Conservation (phyloP, 2,113 vertebrate genomes). For the Stigmatopora argus region DNA sequence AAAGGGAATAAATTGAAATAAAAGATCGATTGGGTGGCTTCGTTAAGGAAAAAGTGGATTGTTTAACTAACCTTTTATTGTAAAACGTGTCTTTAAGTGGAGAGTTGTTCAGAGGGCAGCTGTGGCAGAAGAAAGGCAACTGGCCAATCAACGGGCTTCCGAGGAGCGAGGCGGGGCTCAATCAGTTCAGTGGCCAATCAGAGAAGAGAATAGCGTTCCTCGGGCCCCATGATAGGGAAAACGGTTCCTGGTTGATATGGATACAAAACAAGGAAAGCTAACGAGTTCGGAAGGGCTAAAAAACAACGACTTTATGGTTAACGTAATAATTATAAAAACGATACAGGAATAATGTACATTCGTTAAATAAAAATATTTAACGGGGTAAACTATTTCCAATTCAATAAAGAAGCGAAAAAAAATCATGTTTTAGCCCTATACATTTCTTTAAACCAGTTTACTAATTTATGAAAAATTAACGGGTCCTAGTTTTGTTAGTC, state of each 20-base stretch:
- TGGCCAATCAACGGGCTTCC: background rate
- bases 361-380: no score
- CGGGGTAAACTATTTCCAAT: no score
- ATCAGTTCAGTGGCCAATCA: constrained; percentile 42
- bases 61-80: constrained; percentile 23
- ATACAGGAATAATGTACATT: no score
- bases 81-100: constrained; percentile 5
- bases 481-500: no score
- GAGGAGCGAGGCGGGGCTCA: constrained; percentile 24
- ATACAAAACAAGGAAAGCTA: no score
- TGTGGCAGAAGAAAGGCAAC: background rate
- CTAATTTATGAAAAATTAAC: no score
- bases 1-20: background rate
- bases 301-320: background rate
- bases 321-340: background rate
- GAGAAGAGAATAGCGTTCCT: constrained; percentile 3
- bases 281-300: no score
- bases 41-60: fast-evolving
- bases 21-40: fast-evolving
- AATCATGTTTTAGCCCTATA: no score
- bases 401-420: no score
- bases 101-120: background rate
- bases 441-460: no score
- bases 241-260: background rate
- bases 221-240: constrained; percentile 7